Evolutionary conservation across 2,113 vertebrate genomes (phyloP), one percentile per base, ranked within the genome.

Genomic region (Quiscalus mexicanus): DNA sequence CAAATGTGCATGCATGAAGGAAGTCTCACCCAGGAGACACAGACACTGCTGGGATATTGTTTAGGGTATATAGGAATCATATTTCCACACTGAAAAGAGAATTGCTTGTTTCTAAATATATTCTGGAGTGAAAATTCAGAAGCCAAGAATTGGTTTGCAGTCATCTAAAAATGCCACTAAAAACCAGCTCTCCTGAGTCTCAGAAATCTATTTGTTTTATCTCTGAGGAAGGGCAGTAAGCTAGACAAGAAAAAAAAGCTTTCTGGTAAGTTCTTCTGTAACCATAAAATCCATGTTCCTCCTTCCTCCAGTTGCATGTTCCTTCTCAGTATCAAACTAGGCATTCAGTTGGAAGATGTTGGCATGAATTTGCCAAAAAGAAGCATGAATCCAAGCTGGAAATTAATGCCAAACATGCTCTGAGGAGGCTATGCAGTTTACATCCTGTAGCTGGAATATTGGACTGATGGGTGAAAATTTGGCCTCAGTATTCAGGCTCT

Each of bases 341-440:
- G 11, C 49, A 62, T 69, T 73, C 30, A 25, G 5, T 1, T 55
- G n/a, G 64, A 94, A 88, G 71, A 70, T 47, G 55, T 41, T 74
- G 39, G 30, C 17, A 76, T 30, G 39, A 77, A 73, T 52, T 63
- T 58, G 15, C 31, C 35, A 59, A 86, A 33, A 15, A 91, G 63
- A 84, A 87, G 35, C 23, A 56, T 1, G 1, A 73, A 27, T 86
- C 60, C 25, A 68, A 64, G 47, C 37, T 60, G 31, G 31, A 83
- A 67, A 77, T 55, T 31, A 67, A 84, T 3, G 4, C 22, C 0
- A 0, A 77, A 16, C 44, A 22, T 0, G 2, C 14, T 84, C 44
- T 44, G 64, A 81, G 25, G 64, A 59, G 56, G 35, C 15, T 47
- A 16, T 37, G 56, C 15, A 52, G 42, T 89, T 77, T 50, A 39